Base-by-base conservation (phyloP, 2,113 vertebrate species). In the Amblyopsis rosae region DNA sequence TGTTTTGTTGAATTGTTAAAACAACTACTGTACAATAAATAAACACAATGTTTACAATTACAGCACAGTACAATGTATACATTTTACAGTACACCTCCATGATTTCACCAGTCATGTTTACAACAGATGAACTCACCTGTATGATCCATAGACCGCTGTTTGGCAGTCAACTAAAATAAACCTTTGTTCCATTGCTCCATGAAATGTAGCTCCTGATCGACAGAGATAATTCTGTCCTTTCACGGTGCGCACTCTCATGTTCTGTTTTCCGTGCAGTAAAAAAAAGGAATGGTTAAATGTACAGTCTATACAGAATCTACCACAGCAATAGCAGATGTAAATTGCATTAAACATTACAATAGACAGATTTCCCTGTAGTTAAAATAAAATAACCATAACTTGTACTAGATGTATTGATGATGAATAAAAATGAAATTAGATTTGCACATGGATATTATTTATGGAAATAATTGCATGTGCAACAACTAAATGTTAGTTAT, bases 111-210 rank as follows among this genome's bases (percentile, higher is more conserved):
- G 11, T 1, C 3, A 54, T 11, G 32, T 12, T 8, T 72, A 13
- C 53, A 3, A 7, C n/a, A 50, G 15, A 67, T 67, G 35, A 45
- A 50, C 83, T 88, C 85, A 99, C 97, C 97, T 98, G 92, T 98
- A 99, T 74, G 97, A 96, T 73, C 97, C 97, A 63, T 95, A 98
- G 76, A 99, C 84, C 15, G 94, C 95, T 71, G 94, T 98, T 65
- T 95, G 94, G 83, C 95, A 98, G 79, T 99, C 97, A 62, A 96
- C 86, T 78, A 99, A 87, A 63, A 98, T 82, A 91, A 99, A 98
- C 76, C 92, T 98, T 88, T 98, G 96, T 79, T 94, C 93, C 96
- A 98, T 93, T 83, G 92, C 93, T 17, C 97, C 97, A 70, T 95
- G 88, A 85, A 99, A 98, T 92, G 94, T 98, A 65, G 94, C 94